These are phyloP conservation scores for Prosapia bicincta DNA, from an alignment of 2,888 invertebrate species.

Conservation along the genomic window DNA sequence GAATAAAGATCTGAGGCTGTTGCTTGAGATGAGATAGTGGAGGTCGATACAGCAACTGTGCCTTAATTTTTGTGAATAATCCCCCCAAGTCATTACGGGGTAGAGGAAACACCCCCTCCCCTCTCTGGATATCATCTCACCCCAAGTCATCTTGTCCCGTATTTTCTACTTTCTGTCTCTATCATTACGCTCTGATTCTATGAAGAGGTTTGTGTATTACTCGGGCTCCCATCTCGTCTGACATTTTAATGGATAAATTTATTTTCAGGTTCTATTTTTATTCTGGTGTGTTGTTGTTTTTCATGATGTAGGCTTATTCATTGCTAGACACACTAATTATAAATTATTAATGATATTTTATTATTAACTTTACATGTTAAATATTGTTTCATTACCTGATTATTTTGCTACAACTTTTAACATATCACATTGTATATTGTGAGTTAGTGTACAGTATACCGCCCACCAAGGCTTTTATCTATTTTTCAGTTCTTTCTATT, in stretches of 20 bases:
- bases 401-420: too few species aligned
- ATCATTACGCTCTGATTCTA: not conserved
- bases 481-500: too few species aligned
- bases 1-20: not conserved
- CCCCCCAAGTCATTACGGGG: not conserved
- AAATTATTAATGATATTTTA: too few species aligned
- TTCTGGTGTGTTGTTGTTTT: too few species aligned
- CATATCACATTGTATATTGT: too few species aligned
- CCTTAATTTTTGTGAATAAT: constrained; percentile 2
- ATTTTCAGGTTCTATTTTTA: too few species aligned
- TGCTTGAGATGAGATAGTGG: not conserved
- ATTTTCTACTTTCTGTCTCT: not conserved
- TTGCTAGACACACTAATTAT: too few species aligned
- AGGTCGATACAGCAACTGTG: not conserved
- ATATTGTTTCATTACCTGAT: too few species aligned
- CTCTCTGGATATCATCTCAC: not conserved
- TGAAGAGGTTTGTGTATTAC: not conserved
- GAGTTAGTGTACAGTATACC: too few species aligned
- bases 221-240: not conserved
- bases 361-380: too few species aligned
- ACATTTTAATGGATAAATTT: not conserved
- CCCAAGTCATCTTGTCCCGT: not conserved
- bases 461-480: too few species aligned
- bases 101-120: not conserved
- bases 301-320: too few species aligned